A percentile compares a stretch with the other conserved stretches of the same genome.
Evolutionary conservation across 2,113 vertebrate genomes (phyloP).

Genomic region (Lycaon pictus): DNA sequence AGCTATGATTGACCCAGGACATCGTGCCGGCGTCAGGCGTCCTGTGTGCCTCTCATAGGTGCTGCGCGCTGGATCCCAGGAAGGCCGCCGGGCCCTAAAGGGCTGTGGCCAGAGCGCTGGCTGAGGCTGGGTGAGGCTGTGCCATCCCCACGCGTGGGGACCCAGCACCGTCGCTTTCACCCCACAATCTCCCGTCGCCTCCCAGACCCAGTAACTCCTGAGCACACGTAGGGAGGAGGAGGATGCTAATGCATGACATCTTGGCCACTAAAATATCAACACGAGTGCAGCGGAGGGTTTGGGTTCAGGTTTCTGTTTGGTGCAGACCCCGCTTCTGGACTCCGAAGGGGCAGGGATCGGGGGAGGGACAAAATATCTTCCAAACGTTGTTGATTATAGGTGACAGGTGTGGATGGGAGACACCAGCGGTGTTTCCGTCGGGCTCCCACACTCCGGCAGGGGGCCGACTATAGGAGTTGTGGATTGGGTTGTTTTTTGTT

Average conservation of each 20-base stretch:
- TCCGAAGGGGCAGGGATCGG: background rate
- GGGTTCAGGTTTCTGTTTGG: background rate
- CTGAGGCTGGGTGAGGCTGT: background rate
- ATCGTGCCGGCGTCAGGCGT: background rate
- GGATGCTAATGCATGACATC: background rate
- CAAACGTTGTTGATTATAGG: background rate
- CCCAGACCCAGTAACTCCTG: background rate
- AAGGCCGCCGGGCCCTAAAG: background rate
- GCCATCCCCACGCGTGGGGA: background rate
- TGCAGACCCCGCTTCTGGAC: background rate
- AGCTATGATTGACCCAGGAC: background rate
- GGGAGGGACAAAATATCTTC: background rate
- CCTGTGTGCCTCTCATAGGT: background rate
- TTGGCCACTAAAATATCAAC: background rate
- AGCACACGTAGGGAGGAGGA: background rate
- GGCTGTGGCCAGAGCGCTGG: background rate
- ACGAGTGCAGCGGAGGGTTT: background rate
- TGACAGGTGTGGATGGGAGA: background rate
- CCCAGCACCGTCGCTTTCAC: too few species aligned
- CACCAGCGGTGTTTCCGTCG: background rate
- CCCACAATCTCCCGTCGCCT: background rate
- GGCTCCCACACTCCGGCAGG: background rate
- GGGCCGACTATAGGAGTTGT: background rate
- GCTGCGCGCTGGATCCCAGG: background rate
- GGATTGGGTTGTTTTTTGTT: too few species aligned